Evolutionary conservation across 2,113 vertebrate species (phyloP).

Genomic region (Illadopsis cleaveri): DNA sequence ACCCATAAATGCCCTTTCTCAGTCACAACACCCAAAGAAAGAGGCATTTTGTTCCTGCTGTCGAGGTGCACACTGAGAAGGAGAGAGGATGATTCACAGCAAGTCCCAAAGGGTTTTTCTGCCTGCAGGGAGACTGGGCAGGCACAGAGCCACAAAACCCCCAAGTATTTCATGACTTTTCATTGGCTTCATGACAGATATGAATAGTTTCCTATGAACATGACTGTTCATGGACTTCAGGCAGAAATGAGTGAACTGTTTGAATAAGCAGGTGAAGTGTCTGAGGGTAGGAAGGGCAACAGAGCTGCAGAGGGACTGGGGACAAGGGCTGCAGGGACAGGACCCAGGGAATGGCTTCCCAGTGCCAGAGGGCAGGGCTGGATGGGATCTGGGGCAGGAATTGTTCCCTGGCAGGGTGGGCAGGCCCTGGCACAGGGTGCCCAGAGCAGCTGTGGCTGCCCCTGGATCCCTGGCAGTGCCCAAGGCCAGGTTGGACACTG

Average conservation of each 20-base stretch:
- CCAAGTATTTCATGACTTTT: not conserved
- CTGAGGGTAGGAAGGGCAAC: not conserved
- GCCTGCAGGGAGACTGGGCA: not conserved
- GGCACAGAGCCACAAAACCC: not conserved
- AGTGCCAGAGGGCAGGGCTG: not conserved
- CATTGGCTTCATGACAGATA: not conserved
- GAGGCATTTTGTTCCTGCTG: not conserved
- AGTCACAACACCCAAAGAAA: accelerated
- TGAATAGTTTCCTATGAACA: accelerated
- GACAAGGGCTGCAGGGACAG: not conserved
- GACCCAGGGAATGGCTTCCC: not conserved
- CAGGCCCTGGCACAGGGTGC: not conserved
- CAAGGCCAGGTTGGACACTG: not conserved
- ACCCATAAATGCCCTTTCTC: not conserved
- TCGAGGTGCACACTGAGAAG: not conserved
- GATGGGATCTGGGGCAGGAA: not conserved
- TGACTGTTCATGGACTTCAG: not conserved
- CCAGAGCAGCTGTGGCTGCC: not conserved
- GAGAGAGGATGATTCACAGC: not conserved
- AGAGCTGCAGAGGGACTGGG: not conserved
- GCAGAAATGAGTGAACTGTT: not conserved
- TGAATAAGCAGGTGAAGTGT: no score
- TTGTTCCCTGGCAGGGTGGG: not conserved
- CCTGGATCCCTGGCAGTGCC: not conserved
- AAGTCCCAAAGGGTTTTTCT: not conserved